A percentile compares a stretch with the other conserved stretches of the same genome.
Conservation (phyloP, 2,888 invertebrate genomes). For the Lacanobia wlatinum region DNA sequence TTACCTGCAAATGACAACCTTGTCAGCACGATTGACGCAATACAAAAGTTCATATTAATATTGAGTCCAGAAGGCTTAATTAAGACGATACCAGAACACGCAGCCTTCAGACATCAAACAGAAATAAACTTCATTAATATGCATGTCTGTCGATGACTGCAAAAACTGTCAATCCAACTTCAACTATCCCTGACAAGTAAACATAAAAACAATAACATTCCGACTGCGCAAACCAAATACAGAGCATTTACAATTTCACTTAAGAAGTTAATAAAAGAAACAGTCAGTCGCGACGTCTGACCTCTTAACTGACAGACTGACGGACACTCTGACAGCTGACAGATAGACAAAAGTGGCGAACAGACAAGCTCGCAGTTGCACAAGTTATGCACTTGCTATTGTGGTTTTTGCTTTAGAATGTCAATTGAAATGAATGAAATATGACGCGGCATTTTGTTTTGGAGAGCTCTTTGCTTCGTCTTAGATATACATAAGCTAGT, state of each 20-base stretch:
- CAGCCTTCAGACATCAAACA: conserved; percentile 29
- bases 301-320: conserved; percentile 63
- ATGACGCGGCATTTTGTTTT: conserved; percentile 24
- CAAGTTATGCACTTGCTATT: conserved; percentile 62
- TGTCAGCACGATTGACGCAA: conserved; percentile 24
- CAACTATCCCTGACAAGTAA: conserved; percentile 45
- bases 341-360: conserved; percentile 56
- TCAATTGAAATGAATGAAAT: conserved; percentile 52
- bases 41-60: conserved; percentile 36
- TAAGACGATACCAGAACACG: conserved; percentile 34
- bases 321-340: conserved; percentile 61
- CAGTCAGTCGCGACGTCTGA: conserved; percentile 60
- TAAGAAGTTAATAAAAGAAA: conserved; percentile 58
- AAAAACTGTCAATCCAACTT: conserved; percentile 45
- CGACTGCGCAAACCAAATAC: conserved; percentile 38
- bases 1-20: conserved; percentile 31
- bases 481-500: neutral
- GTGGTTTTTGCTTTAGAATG: conserved; percentile 53
- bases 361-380: conserved; percentile 54
- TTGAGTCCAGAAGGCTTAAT: conserved; percentile 40
- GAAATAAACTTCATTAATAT: conserved; percentile 35
- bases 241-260: conserved; percentile 55
- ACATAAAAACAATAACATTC: conserved; percentile 56
- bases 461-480: neutral
- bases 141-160: conserved; percentile 8